A percentile compares a stretch with the other conserved stretches of the same genome.
Conservation (phyloP, 1,140 invertebrate genomes). For the Gonatopus flavifemur region DNA sequence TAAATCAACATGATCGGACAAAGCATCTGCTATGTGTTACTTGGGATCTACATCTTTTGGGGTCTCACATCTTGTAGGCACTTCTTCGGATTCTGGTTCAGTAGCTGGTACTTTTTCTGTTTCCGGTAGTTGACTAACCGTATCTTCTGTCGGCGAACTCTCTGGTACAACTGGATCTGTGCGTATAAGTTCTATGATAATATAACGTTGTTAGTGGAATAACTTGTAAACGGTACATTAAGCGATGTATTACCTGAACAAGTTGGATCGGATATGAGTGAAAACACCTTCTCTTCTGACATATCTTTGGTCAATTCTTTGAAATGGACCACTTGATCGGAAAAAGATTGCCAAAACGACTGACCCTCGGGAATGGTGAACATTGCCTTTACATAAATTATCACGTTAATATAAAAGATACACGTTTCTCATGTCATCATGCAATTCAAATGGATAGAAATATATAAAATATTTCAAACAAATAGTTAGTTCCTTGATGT, state of each 20-base stretch:
- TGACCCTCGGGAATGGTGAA: slow-evolving; percentile 57
- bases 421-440: neutral
- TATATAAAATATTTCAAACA: slow-evolving; percentile 16
- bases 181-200: neutral
- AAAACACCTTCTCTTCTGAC: slow-evolving; percentile 59
- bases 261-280: slow-evolving; percentile 55
- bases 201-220: neutral
- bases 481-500: too few relatives aligned
- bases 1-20: slow-evolving; percentile 10
- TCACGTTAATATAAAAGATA: slow-evolving; percentile 20
- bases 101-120: neutral
- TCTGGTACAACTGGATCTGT: slow-evolving; percentile 16
- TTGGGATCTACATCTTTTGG: slow-evolving; percentile 22
- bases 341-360: slow-evolving; percentile 65
- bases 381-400: slow-evolving; percentile 42
- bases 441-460: neutral
- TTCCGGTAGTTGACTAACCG: slow-evolving; percentile 19
- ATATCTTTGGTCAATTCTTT: slow-evolving; percentile 63
- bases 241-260: slow-evolving; percentile 42
- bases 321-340: slow-evolving; percentile 61
- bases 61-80: slow-evolving; percentile 24
- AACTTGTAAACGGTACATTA: neutral
- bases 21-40: slow-evolving; percentile 24
- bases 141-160: slow-evolving; percentile 13
- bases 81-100: slow-evolving; percentile 13